Evolutionary conservation across 1,140 invertebrate genomes (phyloP).

Genomic region (Vanessa tameamea): DNA sequence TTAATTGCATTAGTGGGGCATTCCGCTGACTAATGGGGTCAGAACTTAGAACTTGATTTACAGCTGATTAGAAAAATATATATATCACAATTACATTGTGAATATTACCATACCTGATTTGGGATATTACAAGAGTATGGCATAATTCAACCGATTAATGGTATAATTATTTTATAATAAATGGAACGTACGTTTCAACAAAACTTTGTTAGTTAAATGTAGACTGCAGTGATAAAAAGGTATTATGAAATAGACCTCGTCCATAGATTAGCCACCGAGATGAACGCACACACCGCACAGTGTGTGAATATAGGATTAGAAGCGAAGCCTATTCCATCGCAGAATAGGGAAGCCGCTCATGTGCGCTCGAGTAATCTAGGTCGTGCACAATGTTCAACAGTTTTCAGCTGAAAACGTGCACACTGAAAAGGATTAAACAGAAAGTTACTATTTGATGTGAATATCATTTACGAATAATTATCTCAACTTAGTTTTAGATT

Average conservation of each 20-base stretch:
- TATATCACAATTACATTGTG: too few relatives aligned
- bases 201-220: background rate
- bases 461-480: too few relatives aligned
- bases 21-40: slow-evolving; percentile 14
- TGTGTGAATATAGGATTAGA: background rate
- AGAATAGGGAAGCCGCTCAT: slow-evolving; percentile 21
- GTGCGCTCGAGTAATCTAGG: slow-evolving; percentile 15
- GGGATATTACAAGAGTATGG: too few relatives aligned
- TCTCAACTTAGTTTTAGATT: too few relatives aligned
- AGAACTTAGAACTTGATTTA: background rate
- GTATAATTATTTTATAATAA: too few relatives aligned
- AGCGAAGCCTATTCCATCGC: background rate
- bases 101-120: too few relatives aligned
- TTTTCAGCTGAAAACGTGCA: slow-evolving; percentile 6
- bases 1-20: background rate
- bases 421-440: too few relatives aligned
- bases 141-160: too few relatives aligned
- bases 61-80: background rate
- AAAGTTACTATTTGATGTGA: too few relatives aligned
- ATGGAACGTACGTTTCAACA: too few relatives aligned
- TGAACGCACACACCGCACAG: background rate
- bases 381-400: slow-evolving; percentile 9
- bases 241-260: background rate
- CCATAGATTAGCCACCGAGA: background rate
- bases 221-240: background rate